These are phyloP conservation scores for Nipponia nippon DNA, from an alignment of 2,113 vertebrate genomes.

Conservation along the genomic window DNA sequence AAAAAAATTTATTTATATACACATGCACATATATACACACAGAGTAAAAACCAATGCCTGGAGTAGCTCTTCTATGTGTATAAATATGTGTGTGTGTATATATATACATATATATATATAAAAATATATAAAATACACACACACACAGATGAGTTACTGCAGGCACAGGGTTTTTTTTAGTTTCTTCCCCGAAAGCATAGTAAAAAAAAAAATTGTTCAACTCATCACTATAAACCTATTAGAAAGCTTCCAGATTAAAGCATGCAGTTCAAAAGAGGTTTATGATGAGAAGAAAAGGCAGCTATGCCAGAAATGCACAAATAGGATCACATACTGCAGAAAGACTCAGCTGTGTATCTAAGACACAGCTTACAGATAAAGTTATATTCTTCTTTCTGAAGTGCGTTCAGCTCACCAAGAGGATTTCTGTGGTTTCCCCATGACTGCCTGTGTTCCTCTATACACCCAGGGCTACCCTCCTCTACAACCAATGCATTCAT, in stretches of 20 bases:
- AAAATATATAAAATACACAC: not conserved
- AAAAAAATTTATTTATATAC: not conserved
- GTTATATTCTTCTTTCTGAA: not conserved
- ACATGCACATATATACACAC: not conserved
- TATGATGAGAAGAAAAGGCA: not conserved
- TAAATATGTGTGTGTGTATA: not conserved
- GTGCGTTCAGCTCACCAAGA: accelerated
- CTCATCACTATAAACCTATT: not conserved
- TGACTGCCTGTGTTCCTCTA: not conserved
- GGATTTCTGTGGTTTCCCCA: not conserved
- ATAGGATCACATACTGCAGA: not conserved
- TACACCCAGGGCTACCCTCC: not conserved
- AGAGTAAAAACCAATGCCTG: not conserved
- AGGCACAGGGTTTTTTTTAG: not conserved
- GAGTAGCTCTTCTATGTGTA: not conserved
- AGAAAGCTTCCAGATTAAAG: not conserved
- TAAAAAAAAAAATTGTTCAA: not conserved
- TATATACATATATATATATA: not conserved
- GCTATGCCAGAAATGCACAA: not conserved
- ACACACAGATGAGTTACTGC: not conserved
- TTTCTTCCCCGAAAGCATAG: not conserved
- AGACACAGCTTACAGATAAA: not conserved
- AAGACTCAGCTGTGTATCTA: accelerated
- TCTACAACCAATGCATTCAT: accelerated
- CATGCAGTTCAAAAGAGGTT: not conserved